Percentiles rank a stretch among this genome's conserved stretches.
These are phyloP conservation scores for Tanypteryx hageni DNA, from an alignment of 2,888 invertebrate species.

Conservation along the genomic window DNA sequence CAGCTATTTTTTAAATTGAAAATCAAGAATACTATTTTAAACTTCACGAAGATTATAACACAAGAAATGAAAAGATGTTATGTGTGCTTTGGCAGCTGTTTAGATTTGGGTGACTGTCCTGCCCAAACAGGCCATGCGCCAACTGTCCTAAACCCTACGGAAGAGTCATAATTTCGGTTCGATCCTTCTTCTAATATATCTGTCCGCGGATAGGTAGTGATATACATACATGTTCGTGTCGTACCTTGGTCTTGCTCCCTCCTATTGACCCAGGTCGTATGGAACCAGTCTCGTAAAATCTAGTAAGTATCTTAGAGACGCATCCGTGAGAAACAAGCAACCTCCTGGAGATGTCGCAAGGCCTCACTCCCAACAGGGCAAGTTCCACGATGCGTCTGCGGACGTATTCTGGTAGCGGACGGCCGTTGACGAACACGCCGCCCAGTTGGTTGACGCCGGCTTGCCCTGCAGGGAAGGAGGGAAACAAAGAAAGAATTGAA, in stretches of 20 bases:
- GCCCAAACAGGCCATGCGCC: too few species aligned
- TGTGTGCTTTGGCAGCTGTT: too few species aligned
- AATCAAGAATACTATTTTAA: too few species aligned
- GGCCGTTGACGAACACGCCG: slow-evolving; percentile 97
- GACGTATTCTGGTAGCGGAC: slow-evolving; percentile 97
- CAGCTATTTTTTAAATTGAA: too few species aligned
- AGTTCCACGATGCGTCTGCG: slow-evolving; percentile 95
- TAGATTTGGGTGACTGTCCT: too few species aligned
- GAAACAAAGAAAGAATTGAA: background rate
- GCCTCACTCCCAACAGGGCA: slow-evolving; percentile 94
- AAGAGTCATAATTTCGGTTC: background rate
- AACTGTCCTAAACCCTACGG: too few species aligned
- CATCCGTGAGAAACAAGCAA: slow-evolving; percentile 97
- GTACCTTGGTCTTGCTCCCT: slow-evolving; percentile 95
- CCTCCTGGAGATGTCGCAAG: slow-evolving; percentile 97
- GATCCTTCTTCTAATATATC: background rate
- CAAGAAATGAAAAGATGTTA: too few species aligned
- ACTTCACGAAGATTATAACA: too few species aligned
- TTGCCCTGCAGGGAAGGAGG: slow-evolving; percentile 83
- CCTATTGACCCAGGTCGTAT: slow-evolving; percentile 97
- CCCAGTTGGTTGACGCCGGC: slow-evolving; percentile 98
- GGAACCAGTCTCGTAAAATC: slow-evolving; percentile 98
- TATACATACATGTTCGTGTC: slow-evolving; percentile 63
- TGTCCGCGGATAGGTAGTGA: background rate
- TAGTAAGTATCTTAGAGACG: slow-evolving; percentile 96